Percentiles rank a stretch among this genome's conserved stretches.
Evolutionary conservation across 2,113 vertebrate species (phyloP).

Genomic region (Serilophus lunatus): DNA sequence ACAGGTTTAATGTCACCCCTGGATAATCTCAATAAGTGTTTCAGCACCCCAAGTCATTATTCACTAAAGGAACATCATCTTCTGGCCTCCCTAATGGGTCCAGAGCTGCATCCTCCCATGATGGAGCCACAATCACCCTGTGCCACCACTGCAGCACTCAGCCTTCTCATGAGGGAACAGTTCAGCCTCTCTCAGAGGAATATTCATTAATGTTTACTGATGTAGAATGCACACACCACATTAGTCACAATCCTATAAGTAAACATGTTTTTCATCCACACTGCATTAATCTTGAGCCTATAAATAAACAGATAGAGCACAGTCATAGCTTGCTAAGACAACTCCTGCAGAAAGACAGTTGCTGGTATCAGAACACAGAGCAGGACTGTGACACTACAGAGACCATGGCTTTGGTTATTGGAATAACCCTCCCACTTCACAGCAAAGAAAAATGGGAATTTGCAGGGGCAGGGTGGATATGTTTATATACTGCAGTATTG

Average conservation of each 20-base stretch:
- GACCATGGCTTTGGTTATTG: neutral
- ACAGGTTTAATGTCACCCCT: neutral
- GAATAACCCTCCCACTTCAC: no score
- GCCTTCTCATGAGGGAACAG: neutral
- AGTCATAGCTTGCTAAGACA: neutral
- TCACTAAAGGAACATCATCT: neutral
- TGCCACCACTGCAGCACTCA: neutral
- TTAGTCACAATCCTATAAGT: slow-evolving; percentile 61
- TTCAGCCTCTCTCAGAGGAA: neutral
- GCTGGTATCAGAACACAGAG: neutral
- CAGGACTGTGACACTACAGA: neutral
- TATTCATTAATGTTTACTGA: slow-evolving; percentile 52
- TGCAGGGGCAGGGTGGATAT: neutral
- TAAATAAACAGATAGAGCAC: slow-evolving; percentile 44
- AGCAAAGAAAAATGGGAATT: neutral
- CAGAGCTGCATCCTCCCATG: neutral
- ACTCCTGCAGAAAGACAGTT: neutral
- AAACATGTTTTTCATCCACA: slow-evolving; percentile 54
- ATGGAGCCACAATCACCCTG: neutral
- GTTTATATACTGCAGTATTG: neutral
- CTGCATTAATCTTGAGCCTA: slow-evolving; percentile 58
- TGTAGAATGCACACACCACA: slow-evolving; percentile 50
- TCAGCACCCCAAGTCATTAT: neutral
- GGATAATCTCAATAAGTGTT: neutral
- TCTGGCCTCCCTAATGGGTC: neutral